phyloP scores from a whole-genome alignment of 2,113 vertebrate genomes.

The Lagopus muta region DNA sequence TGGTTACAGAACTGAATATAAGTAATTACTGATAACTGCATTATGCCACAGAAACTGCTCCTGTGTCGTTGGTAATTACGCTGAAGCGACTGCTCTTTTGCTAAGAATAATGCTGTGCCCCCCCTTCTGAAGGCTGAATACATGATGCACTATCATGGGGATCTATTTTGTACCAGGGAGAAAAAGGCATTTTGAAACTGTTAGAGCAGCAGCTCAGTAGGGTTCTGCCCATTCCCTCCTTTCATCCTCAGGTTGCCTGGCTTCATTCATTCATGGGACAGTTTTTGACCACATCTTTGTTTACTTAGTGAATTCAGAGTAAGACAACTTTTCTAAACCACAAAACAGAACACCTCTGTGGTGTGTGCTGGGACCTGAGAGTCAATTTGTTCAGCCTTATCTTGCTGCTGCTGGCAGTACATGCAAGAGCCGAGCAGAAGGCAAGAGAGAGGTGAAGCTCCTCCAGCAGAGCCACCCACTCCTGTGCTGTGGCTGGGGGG shows the following conservation, averaged over 20 bases:
- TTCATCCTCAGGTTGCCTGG: rapidly evolving
- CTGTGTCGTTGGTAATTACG: rapidly evolving
- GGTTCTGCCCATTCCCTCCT: background rate
- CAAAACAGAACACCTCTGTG: background rate
- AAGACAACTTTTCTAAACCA: background rate
- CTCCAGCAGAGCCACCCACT: background rate
- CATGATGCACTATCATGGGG: background rate
- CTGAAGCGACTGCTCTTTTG: background rate
- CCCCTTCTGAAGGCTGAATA: background rate
- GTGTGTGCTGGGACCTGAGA: background rate
- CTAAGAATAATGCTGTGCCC: background rate
- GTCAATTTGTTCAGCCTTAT: background rate
- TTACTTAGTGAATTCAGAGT: background rate
- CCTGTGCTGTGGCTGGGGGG: background rate
- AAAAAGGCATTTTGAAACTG: background rate
- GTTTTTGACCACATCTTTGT: background rate
- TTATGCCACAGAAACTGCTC: background rate
- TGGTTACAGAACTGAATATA: background rate
- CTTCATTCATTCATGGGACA: background rate
- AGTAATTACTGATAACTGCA: background rate
- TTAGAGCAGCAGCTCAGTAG: background rate
- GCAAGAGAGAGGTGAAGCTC: background rate
- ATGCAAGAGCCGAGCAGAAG: background rate
- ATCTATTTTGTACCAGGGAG: background rate
- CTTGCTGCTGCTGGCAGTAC: background rate